phyloP scores from a whole-genome alignment of 1,140 invertebrate genomes.

The Oncopodura yosiiana region DNA sequence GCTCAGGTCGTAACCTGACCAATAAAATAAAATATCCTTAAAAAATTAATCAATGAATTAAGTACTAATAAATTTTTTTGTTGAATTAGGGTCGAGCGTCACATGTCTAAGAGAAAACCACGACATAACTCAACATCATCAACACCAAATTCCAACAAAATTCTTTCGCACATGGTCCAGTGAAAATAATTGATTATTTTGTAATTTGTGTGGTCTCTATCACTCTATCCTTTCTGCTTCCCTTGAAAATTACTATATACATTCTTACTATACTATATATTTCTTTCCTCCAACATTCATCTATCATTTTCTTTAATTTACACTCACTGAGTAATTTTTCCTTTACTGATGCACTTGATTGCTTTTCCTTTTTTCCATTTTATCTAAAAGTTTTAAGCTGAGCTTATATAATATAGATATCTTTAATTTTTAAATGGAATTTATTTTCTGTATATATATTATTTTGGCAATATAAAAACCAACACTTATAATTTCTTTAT shows the following conservation, averaged over 20 bases:
- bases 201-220: not conserved
- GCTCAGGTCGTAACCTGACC: too few species aligned
- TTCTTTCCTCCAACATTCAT: not conserved
- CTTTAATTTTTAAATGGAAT: not conserved
- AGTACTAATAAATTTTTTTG: too few species aligned
- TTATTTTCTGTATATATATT: too few species aligned
- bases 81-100: conserved; percentile 22
- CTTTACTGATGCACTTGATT: not conserved
- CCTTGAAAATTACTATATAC: not conserved
- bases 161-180: conserved; percentile 27
- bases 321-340: not conserved
- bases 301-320: not conserved
- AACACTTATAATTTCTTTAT: too few species aligned
- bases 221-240: not conserved
- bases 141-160: conserved; percentile 3
- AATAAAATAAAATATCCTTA: too few species aligned
- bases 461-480: too few species aligned
- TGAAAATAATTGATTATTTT: conserved; percentile 2
- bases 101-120: conserved; percentile 25
- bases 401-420: not conserved
- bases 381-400: not conserved
- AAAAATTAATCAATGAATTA: too few species aligned
- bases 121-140: not conserved
- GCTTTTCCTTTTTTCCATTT: not conserved
- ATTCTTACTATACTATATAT: not conserved